Evolutionary conservation across 2,888 invertebrate genomes (phyloP).

Genomic region (Melieria picta): DNA sequence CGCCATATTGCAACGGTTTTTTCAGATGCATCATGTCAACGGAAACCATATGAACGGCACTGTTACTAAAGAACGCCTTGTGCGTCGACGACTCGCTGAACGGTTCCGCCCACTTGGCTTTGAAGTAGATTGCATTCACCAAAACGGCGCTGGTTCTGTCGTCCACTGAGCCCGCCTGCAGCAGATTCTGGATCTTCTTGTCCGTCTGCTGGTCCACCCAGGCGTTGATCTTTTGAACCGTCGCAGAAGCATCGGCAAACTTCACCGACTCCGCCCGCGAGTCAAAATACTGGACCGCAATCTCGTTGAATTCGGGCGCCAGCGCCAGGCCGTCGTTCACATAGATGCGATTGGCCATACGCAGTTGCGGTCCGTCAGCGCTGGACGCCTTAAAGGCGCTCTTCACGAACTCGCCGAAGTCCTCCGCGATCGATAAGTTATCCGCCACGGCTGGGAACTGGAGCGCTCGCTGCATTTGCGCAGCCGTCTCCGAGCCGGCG

Average conservation of each 20-base stretch:
- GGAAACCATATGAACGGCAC: slow-evolving; percentile 63
- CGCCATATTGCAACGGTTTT: slow-evolving; percentile 66
- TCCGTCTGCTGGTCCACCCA: slow-evolving; percentile 86
- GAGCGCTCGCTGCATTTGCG: slow-evolving; percentile 51
- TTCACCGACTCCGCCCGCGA: slow-evolving; percentile 73
- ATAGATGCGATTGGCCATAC: slow-evolving; percentile 80
- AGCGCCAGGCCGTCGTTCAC: slow-evolving; percentile 70
- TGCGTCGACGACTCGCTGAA: slow-evolving; percentile 72
- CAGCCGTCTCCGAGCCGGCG: slow-evolving; percentile 68
- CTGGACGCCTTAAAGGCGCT: no score
- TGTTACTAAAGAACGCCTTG: slow-evolving; percentile 73
- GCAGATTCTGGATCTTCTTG: slow-evolving; percentile 81
- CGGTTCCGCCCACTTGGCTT: slow-evolving; percentile 77
- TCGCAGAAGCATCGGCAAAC: slow-evolving; percentile 69
- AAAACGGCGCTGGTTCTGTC: slow-evolving; percentile 74
- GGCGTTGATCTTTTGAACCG: slow-evolving; percentile 73
- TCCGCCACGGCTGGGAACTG: slow-evolving; percentile 45
- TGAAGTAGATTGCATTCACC: slow-evolving; percentile 88
- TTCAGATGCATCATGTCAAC: slow-evolving; percentile 80
- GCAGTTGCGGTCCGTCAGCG: slow-evolving; percentile 50
- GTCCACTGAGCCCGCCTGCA: slow-evolving; percentile 71
- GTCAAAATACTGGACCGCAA: slow-evolving; percentile 72
- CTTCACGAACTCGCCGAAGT: slow-evolving; percentile 48
- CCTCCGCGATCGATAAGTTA: slow-evolving; percentile 48
- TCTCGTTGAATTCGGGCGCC: slow-evolving; percentile 68